Base-by-base conservation (phyloP, 2,797 vertebrate genomes). In the Trichosurus vulpecula region DNA sequence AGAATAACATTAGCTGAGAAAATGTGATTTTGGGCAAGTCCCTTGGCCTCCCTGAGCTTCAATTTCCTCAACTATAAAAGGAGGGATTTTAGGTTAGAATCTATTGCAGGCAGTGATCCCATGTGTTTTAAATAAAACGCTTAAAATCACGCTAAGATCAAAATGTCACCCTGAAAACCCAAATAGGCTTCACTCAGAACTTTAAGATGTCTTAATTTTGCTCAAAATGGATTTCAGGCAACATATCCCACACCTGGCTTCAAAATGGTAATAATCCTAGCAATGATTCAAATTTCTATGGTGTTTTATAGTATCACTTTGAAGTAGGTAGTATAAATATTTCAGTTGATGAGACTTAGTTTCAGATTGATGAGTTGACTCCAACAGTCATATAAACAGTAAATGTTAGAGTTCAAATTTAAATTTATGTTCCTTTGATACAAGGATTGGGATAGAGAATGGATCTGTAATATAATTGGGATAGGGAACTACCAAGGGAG, bases 201-300 rank as follows among this genome's bases (percentile, higher is more conserved):
- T 55, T 30, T 19, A 89, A 52, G 52, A 91, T 93, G 41, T 58
- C 6, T 91, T 58, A 4, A 25, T 93, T 47, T 74, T 54, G 52
- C 55, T 92, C 30, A 90, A 27, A 81, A 0, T 5, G 90, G 54
- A 29, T 51, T 90, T 31, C 8, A 90, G 74, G 47, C 61, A 31
- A 41, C 93, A 53, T 66, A 96, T 92, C 35, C 8, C 41, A 92
- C n/a, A 95, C 47, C 55, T 94, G 52, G 19, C 87, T 94, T 52
- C 52, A 92, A 89, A n/a, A 94, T 66, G 93, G 53, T 91, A 90
- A 51, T 51, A 91, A 35, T 81, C 87, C 1, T n/a, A 74, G 8
- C 14, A 74, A 41, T 41, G n/a, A 35, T 31, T 61, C 6, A 41
- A 35, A 74, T 74, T 74, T 19, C 16, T 74, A 35, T 8, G 35